Percentiles rank a stretch among this genome's conserved stretches.
These are phyloP conservation scores for Diorhabda elongata DNA, from an alignment of 1,140 invertebrate species.

Conservation along the genomic window DNA sequence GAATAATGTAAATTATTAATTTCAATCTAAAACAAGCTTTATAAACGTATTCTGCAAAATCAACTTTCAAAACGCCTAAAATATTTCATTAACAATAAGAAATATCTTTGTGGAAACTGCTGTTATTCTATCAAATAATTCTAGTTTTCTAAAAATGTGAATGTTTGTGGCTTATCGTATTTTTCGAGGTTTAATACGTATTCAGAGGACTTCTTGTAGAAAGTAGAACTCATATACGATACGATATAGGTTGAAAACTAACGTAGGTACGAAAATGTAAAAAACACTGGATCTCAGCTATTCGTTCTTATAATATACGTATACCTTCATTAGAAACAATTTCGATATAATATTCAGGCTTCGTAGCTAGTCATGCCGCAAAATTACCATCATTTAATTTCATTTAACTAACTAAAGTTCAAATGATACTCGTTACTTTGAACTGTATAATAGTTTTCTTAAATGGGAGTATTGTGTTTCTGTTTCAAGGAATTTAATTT, in stretches of 20 bases:
- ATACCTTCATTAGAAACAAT: background rate
- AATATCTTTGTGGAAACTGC: too few species aligned
- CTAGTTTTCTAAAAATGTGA: too few species aligned
- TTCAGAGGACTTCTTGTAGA: too few species aligned
- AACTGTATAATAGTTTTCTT: background rate
- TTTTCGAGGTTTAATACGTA: too few species aligned
- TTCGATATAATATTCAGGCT: background rate
- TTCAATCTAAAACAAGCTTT: too few species aligned
- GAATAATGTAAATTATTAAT: too few species aligned
- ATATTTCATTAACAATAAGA: too few species aligned
- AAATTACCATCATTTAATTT: background rate
- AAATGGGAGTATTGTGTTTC: background rate
- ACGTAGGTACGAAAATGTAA: background rate
- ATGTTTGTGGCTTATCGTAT: too few species aligned
- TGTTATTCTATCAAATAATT: too few species aligned
- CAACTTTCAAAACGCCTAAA: too few species aligned
- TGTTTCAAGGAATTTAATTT: background rate
- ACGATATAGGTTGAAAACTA: background rate
- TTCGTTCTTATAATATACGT: background rate
- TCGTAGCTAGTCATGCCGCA: background rate
- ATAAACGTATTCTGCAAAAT: too few species aligned
- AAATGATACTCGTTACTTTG: background rate
- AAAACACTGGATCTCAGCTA: background rate
- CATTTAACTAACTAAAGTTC: background rate
- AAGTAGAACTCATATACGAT: too few species aligned